These are phyloP conservation scores for Nyctibius bracteatus DNA, from an alignment of 2,113 vertebrate species.

Conservation along the genomic window DNA sequence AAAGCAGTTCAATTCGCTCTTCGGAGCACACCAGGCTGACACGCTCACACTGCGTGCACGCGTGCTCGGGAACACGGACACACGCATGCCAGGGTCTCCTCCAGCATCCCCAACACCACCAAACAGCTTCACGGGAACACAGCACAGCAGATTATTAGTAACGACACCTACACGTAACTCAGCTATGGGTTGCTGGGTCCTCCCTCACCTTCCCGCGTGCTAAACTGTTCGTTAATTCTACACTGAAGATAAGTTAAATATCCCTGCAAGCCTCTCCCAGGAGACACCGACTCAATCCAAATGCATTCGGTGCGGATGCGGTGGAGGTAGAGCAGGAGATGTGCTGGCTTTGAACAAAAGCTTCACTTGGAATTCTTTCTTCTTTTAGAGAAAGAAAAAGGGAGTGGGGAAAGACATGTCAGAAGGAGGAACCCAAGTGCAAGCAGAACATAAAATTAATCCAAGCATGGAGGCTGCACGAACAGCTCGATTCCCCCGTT, in stretches of 20 bases:
- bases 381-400: not conserved
- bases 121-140: not conserved
- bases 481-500: not conserved
- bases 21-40: not conserved
- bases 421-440: not conserved
- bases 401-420: not conserved
- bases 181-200: not conserved
- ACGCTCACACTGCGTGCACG: accelerated
- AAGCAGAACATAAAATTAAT: conserved; percentile 5
- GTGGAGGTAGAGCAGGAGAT: not conserved
- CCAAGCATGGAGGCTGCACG: not conserved
- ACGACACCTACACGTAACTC: accelerated
- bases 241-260: not conserved
- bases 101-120: not conserved
- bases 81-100: accelerated
- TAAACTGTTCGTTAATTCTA: not conserved
- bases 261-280: not conserved
- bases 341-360: not conserved
- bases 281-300: not conserved
- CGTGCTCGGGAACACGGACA: accelerated
- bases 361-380: not conserved
- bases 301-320: not conserved
- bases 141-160: not conserved
- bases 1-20: not conserved
- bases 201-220: not conserved